Base-by-base conservation (phyloP, 1,140 invertebrate species). In the Marisa cornuarietis region DNA sequence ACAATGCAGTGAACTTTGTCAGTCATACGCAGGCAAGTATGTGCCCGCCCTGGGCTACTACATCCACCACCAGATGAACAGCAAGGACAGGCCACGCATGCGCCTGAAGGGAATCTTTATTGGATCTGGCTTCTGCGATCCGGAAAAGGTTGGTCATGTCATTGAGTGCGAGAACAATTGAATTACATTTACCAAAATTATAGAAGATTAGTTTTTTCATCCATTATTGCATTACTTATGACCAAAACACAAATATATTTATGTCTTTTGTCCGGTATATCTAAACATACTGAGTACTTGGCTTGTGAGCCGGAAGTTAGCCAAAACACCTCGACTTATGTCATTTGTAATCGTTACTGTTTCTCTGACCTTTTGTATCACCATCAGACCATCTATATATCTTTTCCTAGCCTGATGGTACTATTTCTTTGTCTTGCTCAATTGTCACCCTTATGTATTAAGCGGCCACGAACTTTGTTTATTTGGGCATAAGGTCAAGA, bases 1-100 rank as follows among this genome's bases (percentile, higher is more conserved):
- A n/a, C n/a, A 58, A 58, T 58, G 54, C 16, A 11, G 16, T 18
- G 54, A 58, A 58, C 54, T 2, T 18, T 58, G 54, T 58, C 71
- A 81, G 80, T 81, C 80, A 8, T 81, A 81, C 63, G 80, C 80
- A 26, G 80, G 80, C 9, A 81, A 81, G 63, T 81, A 81, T 65
- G 80, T 81, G 63, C 80, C 80, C 22, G 26, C 62, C 8, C 71
- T 81, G n/a, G 80, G 69, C 3, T 68, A 71, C 76, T 73, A 81
- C 69, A 78, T 81, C 52, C 76, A 81, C 68, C 18, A 49, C 5
- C 66, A 52, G 49, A 74, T 65, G 20, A 42, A 61, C n/a, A 9
- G 9, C 6, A 18, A 71, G 0, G 52, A 54, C 31, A 54, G 31
- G 14, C 61, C 76, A 68, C 18, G 18, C n/a, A 78, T 81, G 49